Percentiles rank a stretch among this genome's conserved stretches.
phyloP scores from a whole-genome alignment of 2,888 invertebrate species.

The Thelaira solivaga region DNA sequence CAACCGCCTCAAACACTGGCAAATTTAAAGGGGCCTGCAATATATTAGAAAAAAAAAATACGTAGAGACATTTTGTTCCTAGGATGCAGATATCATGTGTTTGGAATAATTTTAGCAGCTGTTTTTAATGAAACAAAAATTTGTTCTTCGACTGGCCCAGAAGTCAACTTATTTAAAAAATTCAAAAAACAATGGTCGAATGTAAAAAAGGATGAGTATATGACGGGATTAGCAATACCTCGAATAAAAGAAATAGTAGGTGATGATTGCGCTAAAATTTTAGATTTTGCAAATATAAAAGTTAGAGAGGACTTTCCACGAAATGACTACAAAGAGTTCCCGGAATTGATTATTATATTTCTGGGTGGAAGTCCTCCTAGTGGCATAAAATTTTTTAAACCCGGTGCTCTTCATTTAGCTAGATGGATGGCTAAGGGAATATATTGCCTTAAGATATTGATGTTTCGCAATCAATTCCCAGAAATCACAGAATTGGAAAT shows the following conservation, averaged over 20 bases:
- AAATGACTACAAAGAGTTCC: conserved; percentile 2
- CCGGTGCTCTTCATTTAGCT: conserved; percentile 3
- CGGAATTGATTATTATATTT: conserved; percentile 5
- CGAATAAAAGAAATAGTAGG: not conserved
- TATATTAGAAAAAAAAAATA: no score
- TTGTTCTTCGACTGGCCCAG: not conserved
- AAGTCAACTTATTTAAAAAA: not conserved
- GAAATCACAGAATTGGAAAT: no score
- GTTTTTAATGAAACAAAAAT: not conserved
- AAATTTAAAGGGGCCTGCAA: no score
- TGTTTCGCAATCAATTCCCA: no score
- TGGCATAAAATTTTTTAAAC: not conserved
- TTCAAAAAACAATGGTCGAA: not conserved
- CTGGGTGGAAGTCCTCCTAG: conserved; percentile 13
- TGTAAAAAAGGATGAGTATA: not conserved
- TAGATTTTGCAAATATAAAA: no score
- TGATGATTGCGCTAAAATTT: not conserved
- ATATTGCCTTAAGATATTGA: no score
- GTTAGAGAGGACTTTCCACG: no score
- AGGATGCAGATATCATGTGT: conserved; percentile 4
- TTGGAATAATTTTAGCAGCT: conserved; percentile 5
- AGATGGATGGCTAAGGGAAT: no score
- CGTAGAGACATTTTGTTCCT: no score
- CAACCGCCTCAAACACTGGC: no score
- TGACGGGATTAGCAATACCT: no score